Base-by-base conservation (phyloP, 53 echinoderm and acorn worm species). In the Henricia sp. region DNA sequence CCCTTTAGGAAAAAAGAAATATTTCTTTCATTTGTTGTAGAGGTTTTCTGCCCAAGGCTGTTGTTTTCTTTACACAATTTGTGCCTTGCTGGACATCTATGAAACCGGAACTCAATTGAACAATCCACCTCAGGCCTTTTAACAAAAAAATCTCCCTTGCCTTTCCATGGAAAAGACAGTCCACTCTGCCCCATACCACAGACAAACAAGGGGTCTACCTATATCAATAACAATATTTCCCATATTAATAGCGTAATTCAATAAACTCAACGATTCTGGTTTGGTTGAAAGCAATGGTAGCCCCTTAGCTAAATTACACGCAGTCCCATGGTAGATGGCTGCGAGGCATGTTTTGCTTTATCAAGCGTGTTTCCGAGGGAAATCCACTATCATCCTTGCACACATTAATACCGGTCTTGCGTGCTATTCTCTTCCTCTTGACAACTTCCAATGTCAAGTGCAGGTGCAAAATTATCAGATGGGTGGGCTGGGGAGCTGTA, bases 221-320 rank as follows among this genome's bases (percentile, higher is more conserved):
- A 48, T 80, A 80, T 80, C 80, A 63, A 80, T 80, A 80, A 63
- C 80, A 62, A 62, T 80, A 62, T 80, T 14, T 24, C 63, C 11
- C 33, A 19, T 38, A 19, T 38, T 43, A 80, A 80, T 63, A 30
- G 80, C 63, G 50, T 80, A 64, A 80, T 64, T 80, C 80, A 80
- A 80, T 80, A 26, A 80, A 63, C 62, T 80, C 37, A 43, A 63
- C 64, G 21, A 57, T 80, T 80, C 48, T 46, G 65, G 63, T 50
- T 50, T 80, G 80, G 80, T 62, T 62, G 59, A 80, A 64, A 80
- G 80, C 80, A 80, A 80, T 80, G 44, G 80, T 62, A 64, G 34
- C 26, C 64, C 35, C 40, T 64, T 64, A 80, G 80, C 44, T 30
- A 60, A 38, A 80, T 62, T 46, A 64, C 80, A 80, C 64, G 14